These are phyloP conservation scores for Endotricha flammealis DNA, from an alignment of 2,888 invertebrate species.

Conservation along the genomic window DNA sequence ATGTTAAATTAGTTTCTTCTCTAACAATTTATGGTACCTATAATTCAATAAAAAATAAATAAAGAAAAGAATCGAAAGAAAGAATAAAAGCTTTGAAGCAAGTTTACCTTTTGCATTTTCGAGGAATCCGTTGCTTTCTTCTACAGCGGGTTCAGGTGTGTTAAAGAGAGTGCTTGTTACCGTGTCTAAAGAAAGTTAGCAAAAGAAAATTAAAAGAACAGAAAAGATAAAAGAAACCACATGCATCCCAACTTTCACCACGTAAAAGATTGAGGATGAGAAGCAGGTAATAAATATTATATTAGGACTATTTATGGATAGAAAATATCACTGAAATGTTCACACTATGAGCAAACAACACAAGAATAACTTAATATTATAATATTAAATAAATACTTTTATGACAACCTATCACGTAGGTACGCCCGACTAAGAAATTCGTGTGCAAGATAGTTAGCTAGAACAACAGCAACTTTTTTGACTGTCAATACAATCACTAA, in stretches of 20 bases:
- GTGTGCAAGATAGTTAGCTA: too few relatives aligned
- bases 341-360: too few relatives aligned
- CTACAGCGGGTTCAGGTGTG: conserved; percentile 27
- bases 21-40: too few relatives aligned
- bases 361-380: too few relatives aligned
- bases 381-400: too few relatives aligned
- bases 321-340: too few relatives aligned
- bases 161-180: conserved; percentile 38
- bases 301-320: neutral
- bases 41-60: conserved; percentile 21
- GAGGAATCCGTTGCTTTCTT: conserved; percentile 25
- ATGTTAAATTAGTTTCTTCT: too few relatives aligned
- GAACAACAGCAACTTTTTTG: too few relatives aligned
- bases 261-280: neutral
- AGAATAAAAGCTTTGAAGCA: conserved; percentile 9
- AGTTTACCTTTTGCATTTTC: conserved; percentile 33
- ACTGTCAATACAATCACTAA: too few relatives aligned
- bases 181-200: conserved; percentile 45
- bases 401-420: too few relatives aligned
- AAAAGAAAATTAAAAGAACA: conserved; percentile 26
- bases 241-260: conserved; percentile 30
- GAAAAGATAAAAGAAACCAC: conserved; percentile 27
- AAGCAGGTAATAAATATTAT: neutral
- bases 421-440: too few relatives aligned
- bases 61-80: conserved; percentile 19